Evolutionary conservation across 2,113 vertebrate species (phyloP), one percentile per base, ranked within the genome.

Genomic region (Gymnocephalus cernua): DNA sequence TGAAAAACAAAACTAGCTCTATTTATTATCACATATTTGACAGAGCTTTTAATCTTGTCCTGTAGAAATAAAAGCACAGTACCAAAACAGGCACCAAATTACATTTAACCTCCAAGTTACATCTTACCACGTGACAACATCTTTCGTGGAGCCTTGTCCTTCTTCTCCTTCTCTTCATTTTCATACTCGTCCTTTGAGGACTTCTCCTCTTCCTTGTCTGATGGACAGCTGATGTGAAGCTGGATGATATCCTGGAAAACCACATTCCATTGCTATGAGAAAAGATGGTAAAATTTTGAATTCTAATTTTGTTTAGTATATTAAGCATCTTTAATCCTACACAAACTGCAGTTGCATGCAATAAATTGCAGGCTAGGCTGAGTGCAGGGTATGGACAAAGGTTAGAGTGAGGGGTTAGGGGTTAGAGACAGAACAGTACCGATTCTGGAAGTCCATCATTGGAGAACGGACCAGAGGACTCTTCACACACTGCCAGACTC

Each of bases 131-230:
- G 97, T 71, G 98, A 99, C 4, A 99, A 93, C 97, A 98, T 99
- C 91, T 97, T 99, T 88, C 96, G 96, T 0, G 97, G 97, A 29
- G 95, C 89, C 91, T 98, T 99, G 67, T 99, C 98, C 90, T 98
- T 99, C 94, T 98, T 99, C 29, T 98, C 97, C 84, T 97, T 97
- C 72, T 99, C 98, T 88, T 99, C 98, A 85, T 98, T 99, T 93
- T 99, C 98, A 79, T 96, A 94, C 73, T 97, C 98, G 79, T 99
- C 98, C 85, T 98, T 99, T 0, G 91, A 95, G 44, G 97, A 96
- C 80, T 98, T 99, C 89, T 99, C 98, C 82, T 99, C 98, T 77
- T 99, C 98, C 86, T 99, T 99, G 94, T 99, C 98, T 41, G 98
- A 99, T 11, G 98, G 97, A 90, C 97, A 99, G 93, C 97, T 99